These are phyloP conservation scores for Florisuga fusca DNA, from an alignment of 2,797 vertebrate genomes.

Conservation along the genomic window DNA sequence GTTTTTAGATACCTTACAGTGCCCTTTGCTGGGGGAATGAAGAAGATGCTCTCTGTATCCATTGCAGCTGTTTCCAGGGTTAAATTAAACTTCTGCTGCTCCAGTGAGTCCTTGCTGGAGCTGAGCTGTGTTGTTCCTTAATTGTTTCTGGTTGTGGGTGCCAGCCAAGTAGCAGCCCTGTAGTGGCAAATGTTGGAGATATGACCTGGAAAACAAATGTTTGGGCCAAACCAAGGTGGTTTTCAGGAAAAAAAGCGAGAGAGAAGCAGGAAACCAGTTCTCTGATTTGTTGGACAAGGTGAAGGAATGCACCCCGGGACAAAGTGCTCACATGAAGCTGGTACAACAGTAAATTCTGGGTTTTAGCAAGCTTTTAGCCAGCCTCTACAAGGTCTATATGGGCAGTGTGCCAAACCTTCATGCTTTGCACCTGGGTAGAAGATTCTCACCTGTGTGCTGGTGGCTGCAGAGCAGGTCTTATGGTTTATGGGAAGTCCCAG, in stretches of 20 bases:
- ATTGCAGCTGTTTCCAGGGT: slow-evolving; percentile 51
- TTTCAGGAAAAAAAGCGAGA: slow-evolving; percentile 31
- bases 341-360: not conserved
- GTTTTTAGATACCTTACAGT: not conserved
- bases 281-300: slow-evolving; percentile 34
- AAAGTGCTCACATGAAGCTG: not conserved
- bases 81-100: slow-evolving; percentile 52
- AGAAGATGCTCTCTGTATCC: slow-evolving; percentile 19
- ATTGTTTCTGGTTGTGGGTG: slow-evolving; percentile 37
- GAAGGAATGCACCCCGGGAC: not conserved
- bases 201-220: slow-evolving; percentile 56
- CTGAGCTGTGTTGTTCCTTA: slow-evolving; percentile 8
- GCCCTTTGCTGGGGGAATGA: slow-evolving; percentile 44
- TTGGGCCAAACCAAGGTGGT: slow-evolving; percentile 42
- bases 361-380: not conserved
- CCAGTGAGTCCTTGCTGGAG: not conserved
- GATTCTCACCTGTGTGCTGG: not conserved
- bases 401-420: not conserved
- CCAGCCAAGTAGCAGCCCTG: slow-evolving; percentile 25
- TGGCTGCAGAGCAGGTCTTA: not conserved
- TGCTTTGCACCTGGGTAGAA: not conserved
- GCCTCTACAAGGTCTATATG: not conserved
- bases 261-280: slow-evolving; percentile 44
- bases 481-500: not conserved
- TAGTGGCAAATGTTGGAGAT: not conserved